Evolutionary conservation across 1,140 invertebrate species (phyloP), one percentile per base, ranked within the genome.

Genomic region (Cydia splendana): DNA sequence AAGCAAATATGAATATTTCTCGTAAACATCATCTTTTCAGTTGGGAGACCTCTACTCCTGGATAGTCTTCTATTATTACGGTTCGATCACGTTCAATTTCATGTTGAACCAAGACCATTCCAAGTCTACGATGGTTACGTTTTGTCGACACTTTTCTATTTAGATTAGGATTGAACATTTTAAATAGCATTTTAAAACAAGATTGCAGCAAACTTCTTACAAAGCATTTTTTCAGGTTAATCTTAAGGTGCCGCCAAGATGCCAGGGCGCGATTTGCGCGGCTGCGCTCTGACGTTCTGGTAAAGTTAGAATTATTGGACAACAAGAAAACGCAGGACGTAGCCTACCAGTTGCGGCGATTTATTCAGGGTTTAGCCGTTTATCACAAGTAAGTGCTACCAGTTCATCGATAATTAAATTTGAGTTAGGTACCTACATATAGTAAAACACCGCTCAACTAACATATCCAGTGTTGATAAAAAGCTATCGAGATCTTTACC

Each of bases 221-320:
- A 42, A 57, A 18, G 13, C 53, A 62, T 51, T 71, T 3, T 74
- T 57, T 51, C 84, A 97, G 97, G 80, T 91, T 99, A 74, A 96
- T 99, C 53, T 91, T 99, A 6, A 95, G 98, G 74, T 99, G 99
- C 94, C 95, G 99, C 38, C 98, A 99, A 94, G 97, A 99, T 82
- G 98, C 98, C 0, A 93, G 98, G 78, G 93, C 94, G 0, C 96
- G 96, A 85, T 99, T 99, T 94, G 98, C 98, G 15, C 97, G 97
- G 82, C 94, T 99, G 30, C 94, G 99, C 69, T 97, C 97, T 0
- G 99, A 99, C 93, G 99, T 99, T 0, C 93, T 99, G 5, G 98
- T 99, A 0, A 99, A 99, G 94, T 94, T 99, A 83, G 99, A 99
- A 93, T 91, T 99, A 10, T 91, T 99, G 9, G 99, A 99, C 87